Evolutionary conservation across 2,797 vertebrate species (phyloP).

Genomic region (Diplodus puntazzo): DNA sequence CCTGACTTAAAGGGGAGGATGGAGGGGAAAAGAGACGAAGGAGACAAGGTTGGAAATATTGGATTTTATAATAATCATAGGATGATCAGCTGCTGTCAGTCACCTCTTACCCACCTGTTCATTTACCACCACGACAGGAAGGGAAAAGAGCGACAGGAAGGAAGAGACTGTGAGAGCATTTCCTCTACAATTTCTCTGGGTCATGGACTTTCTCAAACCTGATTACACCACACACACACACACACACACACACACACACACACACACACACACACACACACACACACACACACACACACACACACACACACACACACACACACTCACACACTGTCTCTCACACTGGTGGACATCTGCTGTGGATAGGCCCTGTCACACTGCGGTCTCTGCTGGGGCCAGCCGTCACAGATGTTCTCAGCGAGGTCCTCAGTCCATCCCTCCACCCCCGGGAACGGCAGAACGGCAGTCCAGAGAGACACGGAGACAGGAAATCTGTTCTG

Average conservation of each 20-base stretch:
- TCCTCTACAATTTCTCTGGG: slow-evolving; percentile 43
- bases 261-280: slow-evolving; percentile 21
- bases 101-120: slow-evolving; percentile 10
- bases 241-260: slow-evolving; percentile 34
- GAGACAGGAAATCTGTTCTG: slow-evolving; percentile 70
- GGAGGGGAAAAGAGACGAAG: background rate
- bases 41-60: background rate
- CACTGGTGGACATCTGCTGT: slow-evolving; percentile 72
- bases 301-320: slow-evolving; percentile 27
- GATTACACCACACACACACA: slow-evolving; percentile 15
- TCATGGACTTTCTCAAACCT: slow-evolving; percentile 53
- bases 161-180: slow-evolving; percentile 26
- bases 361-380: slow-evolving; percentile 66
- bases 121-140: slow-evolving; percentile 1
- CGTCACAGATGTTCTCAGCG: slow-evolving; percentile 74
- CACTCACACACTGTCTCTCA: slow-evolving; percentile 30
- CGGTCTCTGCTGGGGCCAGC: slow-evolving; percentile 61
- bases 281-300: slow-evolving; percentile 35
- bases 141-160: slow-evolving; percentile 5
- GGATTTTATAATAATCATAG: slow-evolving; percentile 6
- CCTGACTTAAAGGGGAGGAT: background rate
- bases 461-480: slow-evolving; percentile 54
- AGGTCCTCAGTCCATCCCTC: slow-evolving; percentile 64
- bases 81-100: background rate
- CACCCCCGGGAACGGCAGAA: slow-evolving; percentile 67